Evolutionary conservation across 2,797 vertebrate species (phyloP).

Genomic region (Neomorphus geoffroyi): DNA sequence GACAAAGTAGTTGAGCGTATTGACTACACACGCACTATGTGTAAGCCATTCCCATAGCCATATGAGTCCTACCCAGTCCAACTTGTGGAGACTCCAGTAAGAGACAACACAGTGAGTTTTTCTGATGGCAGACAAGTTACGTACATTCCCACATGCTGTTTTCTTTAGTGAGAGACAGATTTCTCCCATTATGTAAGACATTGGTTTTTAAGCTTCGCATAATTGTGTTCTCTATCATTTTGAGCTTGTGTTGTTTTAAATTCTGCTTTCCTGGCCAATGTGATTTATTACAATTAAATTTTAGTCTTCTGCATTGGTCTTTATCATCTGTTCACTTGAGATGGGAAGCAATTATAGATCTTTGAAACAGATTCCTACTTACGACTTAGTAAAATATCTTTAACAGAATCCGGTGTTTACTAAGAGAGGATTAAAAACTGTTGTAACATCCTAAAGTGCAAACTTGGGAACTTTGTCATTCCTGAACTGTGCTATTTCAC

Average conservation of each 20-base stretch:
- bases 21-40: not conserved
- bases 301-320: not conserved
- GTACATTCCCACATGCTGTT: not conserved
- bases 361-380: slow-evolving; percentile 12
- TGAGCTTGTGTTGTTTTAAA: not conserved
- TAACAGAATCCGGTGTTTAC: not conserved
- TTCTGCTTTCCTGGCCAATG: not conserved
- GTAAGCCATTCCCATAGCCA: not conserved
- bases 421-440: not conserved
- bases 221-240: not conserved
- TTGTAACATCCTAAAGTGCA: not conserved
- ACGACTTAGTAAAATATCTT: not conserved
- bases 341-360: not conserved
- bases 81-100: not conserved
- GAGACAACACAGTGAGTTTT: not conserved
- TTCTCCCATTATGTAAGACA: not conserved
- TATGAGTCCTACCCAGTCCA: not conserved
- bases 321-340: not conserved
- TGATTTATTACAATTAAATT: slow-evolving; percentile 6
- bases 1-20: not conserved
- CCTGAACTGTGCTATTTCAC: not conserved
- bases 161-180: not conserved
- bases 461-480: not conserved
- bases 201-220: not conserved
- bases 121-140: not conserved